Evolutionary conservation across 1,140 invertebrate genomes (phyloP).

Genomic region (Hypsibius dujardini): DNA sequence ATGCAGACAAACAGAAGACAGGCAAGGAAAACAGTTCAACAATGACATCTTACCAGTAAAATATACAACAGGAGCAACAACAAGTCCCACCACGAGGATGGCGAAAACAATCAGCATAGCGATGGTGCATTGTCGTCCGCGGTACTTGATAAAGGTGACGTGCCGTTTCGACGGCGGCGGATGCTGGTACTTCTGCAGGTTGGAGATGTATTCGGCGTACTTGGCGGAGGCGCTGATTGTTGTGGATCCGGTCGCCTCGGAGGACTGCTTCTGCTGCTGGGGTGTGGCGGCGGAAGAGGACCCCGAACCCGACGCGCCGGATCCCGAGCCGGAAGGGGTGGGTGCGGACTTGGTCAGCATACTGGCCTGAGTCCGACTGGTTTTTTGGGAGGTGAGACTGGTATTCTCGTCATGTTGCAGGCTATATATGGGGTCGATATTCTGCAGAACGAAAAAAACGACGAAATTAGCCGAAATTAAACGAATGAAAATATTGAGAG

Average conservation of each 20-base stretch:
- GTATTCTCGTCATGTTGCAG: slow-evolving; percentile 1
- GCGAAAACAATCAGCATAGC: slow-evolving; percentile 6
- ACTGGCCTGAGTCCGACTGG: not conserved
- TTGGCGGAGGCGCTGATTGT: not conserved
- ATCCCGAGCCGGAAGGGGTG: not conserved
- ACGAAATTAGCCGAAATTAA: not conserved
- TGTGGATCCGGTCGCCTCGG: not conserved
- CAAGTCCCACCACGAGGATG: not conserved
- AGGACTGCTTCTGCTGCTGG: not conserved
- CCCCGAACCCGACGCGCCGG: not conserved
- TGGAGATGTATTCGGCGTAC: slow-evolving; percentile 1
- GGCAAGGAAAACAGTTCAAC: too few relatives aligned
- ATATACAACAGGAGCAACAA: slow-evolving; percentile 6
- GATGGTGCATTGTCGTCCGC: not conserved
- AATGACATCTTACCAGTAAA: not conserved
- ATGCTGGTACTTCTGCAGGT: slow-evolving; percentile 9
- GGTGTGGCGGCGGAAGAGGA: too few relatives aligned
- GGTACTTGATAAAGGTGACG: slow-evolving; percentile 9
- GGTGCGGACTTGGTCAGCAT: not conserved
- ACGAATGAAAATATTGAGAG: not conserved
- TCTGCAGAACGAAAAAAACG: not conserved
- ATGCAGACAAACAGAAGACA: too few relatives aligned
- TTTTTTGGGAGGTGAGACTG: slow-evolving; percentile 1
- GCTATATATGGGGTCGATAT: not conserved
- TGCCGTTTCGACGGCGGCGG: not conserved